Evolutionary conservation across 2,797 vertebrate species (phyloP).

Genomic region (Carduelis carduelis): DNA sequence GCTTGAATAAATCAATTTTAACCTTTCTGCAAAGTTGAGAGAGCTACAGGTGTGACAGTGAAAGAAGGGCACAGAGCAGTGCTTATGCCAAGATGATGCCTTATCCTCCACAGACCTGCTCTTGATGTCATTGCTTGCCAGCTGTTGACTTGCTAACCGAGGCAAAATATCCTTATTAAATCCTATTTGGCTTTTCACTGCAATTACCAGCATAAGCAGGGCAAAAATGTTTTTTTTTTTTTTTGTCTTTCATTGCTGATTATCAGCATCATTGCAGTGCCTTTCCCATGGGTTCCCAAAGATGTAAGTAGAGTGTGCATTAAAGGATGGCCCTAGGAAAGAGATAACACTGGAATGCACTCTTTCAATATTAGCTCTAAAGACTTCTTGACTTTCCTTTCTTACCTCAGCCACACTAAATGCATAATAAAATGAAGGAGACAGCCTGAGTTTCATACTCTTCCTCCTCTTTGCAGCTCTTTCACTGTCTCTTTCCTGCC

Average conservation of each 20-base stretch:
- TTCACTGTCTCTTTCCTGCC: not conserved
- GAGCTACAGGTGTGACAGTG: not conserved
- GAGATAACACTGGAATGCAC: not conserved
- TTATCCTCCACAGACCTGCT: not conserved
- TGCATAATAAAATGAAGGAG: not conserved
- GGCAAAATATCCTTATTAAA: not conserved
- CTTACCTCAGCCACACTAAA: not conserved
- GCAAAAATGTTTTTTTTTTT: not conserved
- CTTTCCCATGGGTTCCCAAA: not conserved
- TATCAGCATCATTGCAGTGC: not conserved
- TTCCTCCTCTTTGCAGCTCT: not conserved
- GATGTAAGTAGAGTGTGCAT: not conserved
- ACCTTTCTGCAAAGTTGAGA: not conserved
- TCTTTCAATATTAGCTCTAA: not conserved
- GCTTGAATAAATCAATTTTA: not conserved
- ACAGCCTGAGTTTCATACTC: not conserved
- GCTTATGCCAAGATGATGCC: not conserved
- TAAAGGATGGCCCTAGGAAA: not conserved
- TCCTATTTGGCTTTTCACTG: not conserved
- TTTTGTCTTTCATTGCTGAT: not conserved
- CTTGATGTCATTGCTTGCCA: not conserved
- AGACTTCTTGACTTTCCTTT: not conserved
- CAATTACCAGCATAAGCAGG: not conserved
- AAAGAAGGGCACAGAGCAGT: not conserved
- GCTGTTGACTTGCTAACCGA: not conserved